phyloP scores from a whole-genome alignment of 2,888 invertebrate genomes.

The Hirudinaria manillensis region DNA sequence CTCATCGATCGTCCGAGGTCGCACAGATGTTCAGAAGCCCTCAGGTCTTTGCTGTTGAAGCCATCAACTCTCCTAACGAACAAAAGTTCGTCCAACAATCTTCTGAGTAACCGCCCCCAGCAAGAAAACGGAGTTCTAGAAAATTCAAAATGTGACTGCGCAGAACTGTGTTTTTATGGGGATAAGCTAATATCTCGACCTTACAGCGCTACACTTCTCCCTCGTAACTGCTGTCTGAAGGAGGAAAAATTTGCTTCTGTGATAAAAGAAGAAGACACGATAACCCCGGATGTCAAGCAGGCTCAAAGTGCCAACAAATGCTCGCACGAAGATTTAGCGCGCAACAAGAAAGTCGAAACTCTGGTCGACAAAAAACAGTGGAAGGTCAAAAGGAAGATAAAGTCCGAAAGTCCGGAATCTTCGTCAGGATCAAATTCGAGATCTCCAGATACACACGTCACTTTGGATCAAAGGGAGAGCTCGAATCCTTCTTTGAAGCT shows the following conservation, averaged over 20 bases:
- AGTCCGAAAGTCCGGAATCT: slow-evolving; percentile 6
- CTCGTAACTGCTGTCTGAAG: not conserved
- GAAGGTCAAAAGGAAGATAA: slow-evolving; percentile 4
- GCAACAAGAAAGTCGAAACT: not conserved
- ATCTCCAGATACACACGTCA: not conserved
- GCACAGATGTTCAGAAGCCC: not conserved
- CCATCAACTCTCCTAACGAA: not conserved
- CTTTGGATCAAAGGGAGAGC: not conserved
- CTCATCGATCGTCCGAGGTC: not conserved
- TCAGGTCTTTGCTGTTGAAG: slow-evolving; percentile 3
- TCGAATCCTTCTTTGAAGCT: not conserved
- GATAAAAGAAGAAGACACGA: no score
- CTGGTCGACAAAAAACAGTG: no score
- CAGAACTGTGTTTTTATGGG: slow-evolving; percentile 6
- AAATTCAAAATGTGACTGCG: not conserved
- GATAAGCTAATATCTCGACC: not conserved
- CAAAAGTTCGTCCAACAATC: not conserved
- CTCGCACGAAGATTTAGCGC: not conserved
- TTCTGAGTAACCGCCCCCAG: not conserved
- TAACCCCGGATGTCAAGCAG: no score
- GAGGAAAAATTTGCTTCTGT: no score
- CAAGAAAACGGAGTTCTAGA: not conserved
- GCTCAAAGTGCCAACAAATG: not conserved
- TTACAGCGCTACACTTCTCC: not conserved
- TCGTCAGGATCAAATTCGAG: not conserved